Conservation (phyloP, 92 coral and sea anemone species). For the Epizoanthus fatuus region DNA sequence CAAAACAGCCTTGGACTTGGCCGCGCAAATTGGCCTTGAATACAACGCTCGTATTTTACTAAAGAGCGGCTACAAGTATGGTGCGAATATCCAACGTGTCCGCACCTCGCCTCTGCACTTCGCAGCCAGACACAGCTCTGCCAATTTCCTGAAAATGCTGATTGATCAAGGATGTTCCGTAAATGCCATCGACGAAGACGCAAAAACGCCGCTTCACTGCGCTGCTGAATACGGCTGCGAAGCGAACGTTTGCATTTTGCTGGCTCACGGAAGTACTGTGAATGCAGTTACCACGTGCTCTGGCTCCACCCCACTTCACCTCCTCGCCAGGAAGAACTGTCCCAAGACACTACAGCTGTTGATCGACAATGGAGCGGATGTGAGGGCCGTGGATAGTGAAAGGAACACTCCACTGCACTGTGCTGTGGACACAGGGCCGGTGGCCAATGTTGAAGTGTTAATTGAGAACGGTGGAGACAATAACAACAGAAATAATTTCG, state of each 20-base stretch:
- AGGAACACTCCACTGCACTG: slow-evolving; percentile 43
- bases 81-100: background rate
- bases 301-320: slow-evolving; percentile 32
- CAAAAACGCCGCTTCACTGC: slow-evolving; percentile 33
- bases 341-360: slow-evolving; percentile 8
- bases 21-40: slow-evolving; percentile 34
- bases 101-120: slow-evolving; percentile 8
- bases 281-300: slow-evolving; percentile 20
- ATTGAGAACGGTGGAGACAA: slow-evolving; percentile 24
- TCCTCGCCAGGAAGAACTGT: slow-evolving; percentile 33
- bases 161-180: slow-evolving; percentile 33
- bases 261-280: slow-evolving; percentile 23
- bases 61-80: slow-evolving; percentile 5
- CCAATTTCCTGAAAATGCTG: slow-evolving; percentile 22
- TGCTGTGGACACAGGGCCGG: slow-evolving; percentile 18
- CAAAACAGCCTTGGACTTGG: slow-evolving; percentile 31
- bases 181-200: slow-evolving; percentile 27
- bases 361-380: slow-evolving; percentile 38
- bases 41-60: slow-evolving; percentile 24
- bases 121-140: slow-evolving; percentile 36
- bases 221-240: slow-evolving; percentile 37
- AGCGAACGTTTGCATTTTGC: slow-evolving; percentile 16
- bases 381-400: slow-evolving; percentile 19
- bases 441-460: slow-evolving; percentile 13
- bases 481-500: slow-evolving; percentile 7